Evolutionary conservation across 2,113 vertebrate genomes (phyloP), one percentile per base, ranked within the genome.

Genomic region (Larimichthys polyactis): DNA sequence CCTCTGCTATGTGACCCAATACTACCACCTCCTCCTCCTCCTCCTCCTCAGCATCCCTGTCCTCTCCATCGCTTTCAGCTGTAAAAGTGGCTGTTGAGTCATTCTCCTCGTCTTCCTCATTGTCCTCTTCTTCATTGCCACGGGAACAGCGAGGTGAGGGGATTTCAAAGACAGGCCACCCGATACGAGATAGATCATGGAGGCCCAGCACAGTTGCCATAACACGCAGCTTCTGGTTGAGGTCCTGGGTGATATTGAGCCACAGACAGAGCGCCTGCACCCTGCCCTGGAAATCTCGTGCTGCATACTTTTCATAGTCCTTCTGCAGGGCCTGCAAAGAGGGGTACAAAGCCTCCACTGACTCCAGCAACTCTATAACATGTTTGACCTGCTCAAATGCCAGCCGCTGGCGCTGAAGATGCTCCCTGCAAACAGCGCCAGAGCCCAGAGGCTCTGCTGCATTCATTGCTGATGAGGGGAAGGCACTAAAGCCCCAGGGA

Each of bases 211-310:
- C 97, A 20, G 98, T 99, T 83, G 98, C 98, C 99, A 99, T 99
- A 81, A 99, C 97, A 27, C 97, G 96, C 87, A 99, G 89, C 87
- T 99, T 99, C 95, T 99, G 99, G 87, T 99, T 99, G 87, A 99
- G 94, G 93, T 99, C 99, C 93, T 99, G 98, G 5, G 99, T 99
- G 93, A 99, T 97, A 85, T 99, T 99, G 43, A 99, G 90, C 99
- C 99, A 99, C 68, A 99, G 90, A 87, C 99, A 99, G 95, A 99
- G 98, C 3, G 98, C 98, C 97, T 99, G 98, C 97, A 99, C 97
- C 81, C 98, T 96, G 95, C 97, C 97, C 92, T 99, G 98, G 91
- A 99, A 99, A 93, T 99, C 97, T 64, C 94, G 96, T 4, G 96
- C 99, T 49, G 98, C 98, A 54, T 99, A 99, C 57, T 97, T 98